Percentiles rank a stretch among this genome's conserved stretches.
Evolutionary conservation across 2,797 vertebrate genomes (phyloP).

Genomic region (Capromys pilorides): DNA sequence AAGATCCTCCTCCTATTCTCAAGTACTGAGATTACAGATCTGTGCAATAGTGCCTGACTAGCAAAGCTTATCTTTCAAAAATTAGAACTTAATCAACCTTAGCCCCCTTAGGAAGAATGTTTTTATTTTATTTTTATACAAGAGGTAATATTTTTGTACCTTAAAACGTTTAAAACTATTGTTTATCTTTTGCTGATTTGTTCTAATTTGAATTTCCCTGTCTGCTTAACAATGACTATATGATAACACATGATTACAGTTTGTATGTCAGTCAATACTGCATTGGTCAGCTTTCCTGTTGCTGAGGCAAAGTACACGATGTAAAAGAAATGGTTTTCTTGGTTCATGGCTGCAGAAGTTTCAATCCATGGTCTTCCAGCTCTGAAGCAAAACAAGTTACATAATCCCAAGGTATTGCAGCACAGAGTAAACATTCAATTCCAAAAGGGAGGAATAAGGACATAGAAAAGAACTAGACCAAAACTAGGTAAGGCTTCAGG

Average conservation of each 20-base stretch:
- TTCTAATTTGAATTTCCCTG: background rate
- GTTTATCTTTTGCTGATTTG: background rate
- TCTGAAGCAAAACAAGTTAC: background rate
- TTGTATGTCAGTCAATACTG: background rate
- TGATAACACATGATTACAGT: background rate
- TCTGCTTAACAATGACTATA: background rate
- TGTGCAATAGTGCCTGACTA: background rate
- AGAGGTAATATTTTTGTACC: background rate
- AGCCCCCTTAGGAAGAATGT: background rate
- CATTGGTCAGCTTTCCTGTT: background rate
- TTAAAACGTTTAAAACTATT: conserved; percentile 12
- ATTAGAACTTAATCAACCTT: background rate
- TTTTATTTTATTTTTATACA: background rate
- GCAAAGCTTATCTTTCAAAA: background rate
- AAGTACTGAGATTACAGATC: background rate
- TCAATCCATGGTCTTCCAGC: background rate
- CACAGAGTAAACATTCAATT: background rate
- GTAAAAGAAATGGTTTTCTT: background rate
- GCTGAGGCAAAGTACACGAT: background rate
- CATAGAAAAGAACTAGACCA: background rate
- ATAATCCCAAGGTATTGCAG: background rate
- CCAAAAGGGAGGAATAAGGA: background rate
- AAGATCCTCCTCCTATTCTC: background rate
- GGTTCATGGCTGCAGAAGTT: background rate
- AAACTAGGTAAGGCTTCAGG: background rate